Evolutionary conservation across 1,140 invertebrate species (phyloP), one percentile per base, ranked within the genome.

Genomic region (Hetaerina americana): DNA sequence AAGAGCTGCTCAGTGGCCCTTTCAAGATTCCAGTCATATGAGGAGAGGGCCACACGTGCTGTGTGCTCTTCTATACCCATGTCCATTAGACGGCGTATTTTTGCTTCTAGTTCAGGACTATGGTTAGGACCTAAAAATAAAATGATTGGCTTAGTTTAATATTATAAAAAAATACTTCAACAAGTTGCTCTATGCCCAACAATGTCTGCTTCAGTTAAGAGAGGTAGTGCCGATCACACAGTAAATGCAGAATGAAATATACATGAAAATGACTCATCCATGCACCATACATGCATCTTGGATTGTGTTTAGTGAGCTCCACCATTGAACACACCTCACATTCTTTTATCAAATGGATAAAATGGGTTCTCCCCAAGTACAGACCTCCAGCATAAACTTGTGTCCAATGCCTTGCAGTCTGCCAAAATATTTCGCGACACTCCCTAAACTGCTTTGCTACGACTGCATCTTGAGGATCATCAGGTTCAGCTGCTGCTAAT

Each of bases 401-500:
- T 73, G 96, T 94, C 98, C 98, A 99, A 84, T 96, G 94, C 78
- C 86, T 87, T 49, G 97, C 97, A 69, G 96, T 98, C 78, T 89
- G 84, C 73, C 86, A 83, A 82, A 97, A 99, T 79, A 97, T 88
- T 75, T 90, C 87, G 69, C 86, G 85, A 78, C 94, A 89, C 76
- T 95, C 93, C 85, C 95, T 96, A 80, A 90, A 98, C 81, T 99
- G 97, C 80, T 90, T 92, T 49, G 97, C 97, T 18, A 99, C 97
- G n/a, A 99, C 95, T 26, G 94, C 94, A 82, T 96, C 94, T 81
- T 96, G 95, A 22, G 95, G 95, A 85, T 97, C 95, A 85, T 97
- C 94, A 10, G 97, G 96, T 81, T 98, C 96, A 5, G 96, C 93
- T 69, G 94, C 90, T 68, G 94, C 90, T 74, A 99, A 81, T 71